Evolutionary conservation across 2,113 vertebrate species (phyloP), one percentile per base, ranked within the genome.

Genomic region (Ctenodactylus gundi): DNA sequence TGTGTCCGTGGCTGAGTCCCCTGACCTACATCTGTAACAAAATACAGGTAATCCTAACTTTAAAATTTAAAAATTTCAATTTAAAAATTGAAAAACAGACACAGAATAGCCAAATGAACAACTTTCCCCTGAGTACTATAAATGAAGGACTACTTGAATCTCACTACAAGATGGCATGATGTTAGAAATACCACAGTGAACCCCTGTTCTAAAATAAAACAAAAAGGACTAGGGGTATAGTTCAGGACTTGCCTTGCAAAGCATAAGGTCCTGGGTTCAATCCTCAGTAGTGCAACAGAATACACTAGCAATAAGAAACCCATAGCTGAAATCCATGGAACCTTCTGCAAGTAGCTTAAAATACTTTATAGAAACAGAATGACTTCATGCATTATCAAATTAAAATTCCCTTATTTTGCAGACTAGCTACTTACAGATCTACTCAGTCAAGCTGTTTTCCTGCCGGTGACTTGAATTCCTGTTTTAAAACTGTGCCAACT

Each of bases 401-500:
- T 75, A 65, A n/a, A 82, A 83, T 78, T 14, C 41, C 60, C 60
- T 20, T 65, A 88, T 46, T 96, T 80, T 95, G 36, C 65, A 86
- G 70, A 76, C 55, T 80, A 84, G 53, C 39, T 76, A 72, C 3
- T 67, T 75, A 77, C 13, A 23, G 2, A 49, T n/a, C 15, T 4
- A 62, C 49, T 84, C 55, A 84, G 65, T 39, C 72, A 81, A 67
- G 60, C 84, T 93, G 72, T 91, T 93, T 97, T 89, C 55, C 86
- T 94, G 80, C 58, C 91, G 58, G 68, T 81, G 76, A 96, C 65
- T 17, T 93, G 41, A 85, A 87, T 87, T 95, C 83, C 90, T 93
- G 11, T 95, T 94, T 77, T 31, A 94, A 91, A 94, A 65, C 73
- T 29, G 6, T 77, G 94, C 92, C 94, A 95, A 34, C 7, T 95